phyloP scores from a whole-genome alignment of 2,113 vertebrate species.

The Catharus minimus region DNA sequence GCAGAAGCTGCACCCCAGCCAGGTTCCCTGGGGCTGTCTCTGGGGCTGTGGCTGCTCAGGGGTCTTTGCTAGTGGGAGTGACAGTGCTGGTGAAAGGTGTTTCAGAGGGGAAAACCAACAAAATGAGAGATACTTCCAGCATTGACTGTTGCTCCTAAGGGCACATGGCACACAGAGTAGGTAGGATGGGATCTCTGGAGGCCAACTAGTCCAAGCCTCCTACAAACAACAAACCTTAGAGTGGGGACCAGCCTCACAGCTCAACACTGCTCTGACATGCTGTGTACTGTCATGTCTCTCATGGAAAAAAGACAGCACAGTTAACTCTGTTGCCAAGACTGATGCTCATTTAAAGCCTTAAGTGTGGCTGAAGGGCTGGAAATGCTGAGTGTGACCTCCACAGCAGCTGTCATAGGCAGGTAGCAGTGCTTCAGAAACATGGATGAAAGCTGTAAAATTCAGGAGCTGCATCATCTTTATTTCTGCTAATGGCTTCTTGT shows the following conservation, averaged over 20 bases:
- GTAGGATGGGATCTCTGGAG: neutral
- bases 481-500: neutral
- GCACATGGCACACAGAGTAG: neutral
- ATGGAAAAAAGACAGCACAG: neutral
- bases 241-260: neutral
- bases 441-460: neutral
- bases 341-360: neutral
- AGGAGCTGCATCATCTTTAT: neutral
- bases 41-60: neutral
- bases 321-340: neutral
- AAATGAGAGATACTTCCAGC: neutral
- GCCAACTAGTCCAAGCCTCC: neutral
- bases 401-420: neutral
- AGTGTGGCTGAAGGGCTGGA: neutral
- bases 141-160: neutral
- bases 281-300: rapidly evolving
- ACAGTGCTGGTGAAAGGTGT: neutral
- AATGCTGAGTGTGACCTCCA: neutral
- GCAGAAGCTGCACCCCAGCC: neutral
- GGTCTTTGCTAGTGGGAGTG: neutral
- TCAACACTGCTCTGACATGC: neutral
- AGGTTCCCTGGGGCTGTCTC: neutral
- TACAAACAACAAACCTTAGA: neutral
- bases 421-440: neutral
- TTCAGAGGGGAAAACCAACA: neutral